Conservation (phyloP, 2,888 invertebrate genomes). For the Eulithis testata region DNA sequence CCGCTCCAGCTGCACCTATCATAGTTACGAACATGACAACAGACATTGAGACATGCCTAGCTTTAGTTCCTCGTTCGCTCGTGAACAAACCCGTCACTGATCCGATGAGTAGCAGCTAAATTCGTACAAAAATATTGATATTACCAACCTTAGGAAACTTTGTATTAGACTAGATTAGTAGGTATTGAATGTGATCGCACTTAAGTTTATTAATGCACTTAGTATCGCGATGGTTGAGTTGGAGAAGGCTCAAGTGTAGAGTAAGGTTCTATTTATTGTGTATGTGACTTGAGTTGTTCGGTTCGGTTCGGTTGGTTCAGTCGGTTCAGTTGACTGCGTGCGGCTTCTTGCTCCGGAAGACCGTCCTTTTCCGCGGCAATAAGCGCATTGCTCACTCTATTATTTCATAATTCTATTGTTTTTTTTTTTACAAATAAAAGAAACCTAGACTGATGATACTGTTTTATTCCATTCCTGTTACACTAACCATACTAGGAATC, state of each 20-base stretch:
- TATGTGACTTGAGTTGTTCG: conserved; percentile 37
- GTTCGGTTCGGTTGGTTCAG: conserved; percentile 43
- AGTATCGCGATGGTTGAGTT: conserved; percentile 42
- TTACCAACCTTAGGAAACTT: conserved; percentile 58
- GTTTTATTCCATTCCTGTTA: conserved; percentile 45
- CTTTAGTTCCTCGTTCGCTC: conserved; percentile 56
- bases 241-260: conserved; percentile 59
- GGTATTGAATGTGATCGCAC: conserved; percentile 71
- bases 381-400: conserved; percentile 79
- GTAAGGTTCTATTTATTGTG: conserved; percentile 53
- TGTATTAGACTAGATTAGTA: conserved; percentile 59
- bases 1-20: conserved; percentile 62
- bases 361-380: conserved; percentile 82
- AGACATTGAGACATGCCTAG: conserved; percentile 51
- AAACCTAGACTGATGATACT: conserved; percentile 74
- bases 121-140: conserved; percentile 78
- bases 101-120: conserved; percentile 27
- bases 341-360: conserved; percentile 84
- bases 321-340: conserved; percentile 53
- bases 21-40: conserved; percentile 58
- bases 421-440: conserved; percentile 81
- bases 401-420: conserved; percentile 74
- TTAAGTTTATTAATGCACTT: conserved; percentile 67
- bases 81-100: conserved; percentile 37
- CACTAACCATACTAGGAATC: background rate